These are phyloP conservation scores for Pycnonotus jocosus DNA, from an alignment of 2,113 vertebrate genomes.

Conservation along the genomic window DNA sequence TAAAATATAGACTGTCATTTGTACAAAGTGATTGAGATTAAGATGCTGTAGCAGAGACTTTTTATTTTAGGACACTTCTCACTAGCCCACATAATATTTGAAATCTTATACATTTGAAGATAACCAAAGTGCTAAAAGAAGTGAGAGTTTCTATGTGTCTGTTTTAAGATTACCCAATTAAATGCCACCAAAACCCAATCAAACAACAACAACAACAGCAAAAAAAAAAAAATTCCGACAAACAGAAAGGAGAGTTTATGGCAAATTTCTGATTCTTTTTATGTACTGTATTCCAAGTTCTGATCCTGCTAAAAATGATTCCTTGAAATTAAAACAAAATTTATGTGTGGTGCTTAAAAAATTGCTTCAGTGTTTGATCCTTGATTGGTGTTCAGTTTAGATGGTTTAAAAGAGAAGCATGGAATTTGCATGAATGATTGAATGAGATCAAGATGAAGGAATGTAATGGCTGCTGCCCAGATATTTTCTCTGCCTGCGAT, in stretches of 20 bases:
- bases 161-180: background rate
- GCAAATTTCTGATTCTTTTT: background rate
- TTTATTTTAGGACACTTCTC: background rate
- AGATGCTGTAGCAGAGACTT: background rate
- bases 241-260: background rate
- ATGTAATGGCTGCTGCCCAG: background rate
- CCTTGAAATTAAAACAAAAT: background rate
- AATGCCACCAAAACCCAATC: background rate
- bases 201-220: background rate
- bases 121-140: background rate
- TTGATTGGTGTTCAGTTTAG: background rate
- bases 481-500: background rate
- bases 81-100: background rate
- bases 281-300: background rate
- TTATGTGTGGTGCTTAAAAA: background rate
- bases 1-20: background rate
- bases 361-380: background rate
- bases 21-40: background rate
- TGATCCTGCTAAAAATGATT: background rate
- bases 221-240: fast-evolving
- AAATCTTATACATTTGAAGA: background rate
- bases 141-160: background rate
- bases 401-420: background rate
- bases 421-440: background rate
- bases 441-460: background rate